Evolutionary conservation across 1,140 invertebrate genomes (phyloP).

Genomic region (Caenorhabditis brenneri): DNA sequence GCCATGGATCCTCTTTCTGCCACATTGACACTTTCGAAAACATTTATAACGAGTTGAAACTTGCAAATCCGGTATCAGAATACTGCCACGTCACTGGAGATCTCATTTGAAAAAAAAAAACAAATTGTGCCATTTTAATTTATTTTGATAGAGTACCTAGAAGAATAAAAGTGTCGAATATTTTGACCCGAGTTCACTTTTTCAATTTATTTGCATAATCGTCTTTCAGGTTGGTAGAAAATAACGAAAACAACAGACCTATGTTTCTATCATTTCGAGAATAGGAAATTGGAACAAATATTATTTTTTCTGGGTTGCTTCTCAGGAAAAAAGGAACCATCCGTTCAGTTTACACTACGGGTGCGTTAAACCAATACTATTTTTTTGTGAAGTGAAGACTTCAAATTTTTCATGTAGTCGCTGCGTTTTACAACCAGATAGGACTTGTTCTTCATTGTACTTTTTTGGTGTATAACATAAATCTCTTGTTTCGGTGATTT

Average conservation of each 20-base stretch:
- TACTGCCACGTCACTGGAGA: neutral
- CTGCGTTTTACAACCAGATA: neutral
- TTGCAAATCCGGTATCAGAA: neutral
- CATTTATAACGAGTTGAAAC: constrained; percentile 3
- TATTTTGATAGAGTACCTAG: neutral
- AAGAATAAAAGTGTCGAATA: neutral
- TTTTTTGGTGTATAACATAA: no score
- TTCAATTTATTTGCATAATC: neutral
- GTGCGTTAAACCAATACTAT: neutral
- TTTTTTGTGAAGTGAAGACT: no score
- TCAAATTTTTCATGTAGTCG: neutral
- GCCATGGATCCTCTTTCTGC: neutral
- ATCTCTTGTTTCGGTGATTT: no score
- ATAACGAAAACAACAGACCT: no score
- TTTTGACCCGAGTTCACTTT: neutral
- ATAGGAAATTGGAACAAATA: neutral
- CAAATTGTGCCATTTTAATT: neutral
- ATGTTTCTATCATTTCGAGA: no score
- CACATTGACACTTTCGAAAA: neutral
- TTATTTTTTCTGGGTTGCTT: neutral
- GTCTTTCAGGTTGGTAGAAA: neutral
- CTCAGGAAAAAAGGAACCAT: neutral
- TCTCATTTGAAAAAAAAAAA: neutral
- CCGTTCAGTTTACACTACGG: neutral
- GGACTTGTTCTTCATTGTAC: no score